phyloP scores from a whole-genome alignment of 2,888 invertebrate genomes.

The Amaurobius ferox region DNA sequence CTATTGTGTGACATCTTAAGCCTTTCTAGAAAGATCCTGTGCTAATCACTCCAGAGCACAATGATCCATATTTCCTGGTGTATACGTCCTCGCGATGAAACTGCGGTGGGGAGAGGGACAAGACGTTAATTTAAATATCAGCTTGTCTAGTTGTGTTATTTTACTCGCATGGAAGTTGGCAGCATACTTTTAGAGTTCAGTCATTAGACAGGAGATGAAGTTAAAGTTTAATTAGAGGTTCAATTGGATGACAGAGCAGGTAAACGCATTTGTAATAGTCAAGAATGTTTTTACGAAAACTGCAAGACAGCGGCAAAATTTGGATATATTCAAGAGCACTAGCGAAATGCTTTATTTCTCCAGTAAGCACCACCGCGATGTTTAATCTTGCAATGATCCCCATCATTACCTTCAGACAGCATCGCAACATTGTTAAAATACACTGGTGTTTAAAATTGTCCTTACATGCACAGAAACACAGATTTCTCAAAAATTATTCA shows the following conservation, averaged over 20 bases:
- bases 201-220: conserved; percentile 54
- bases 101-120: not conserved
- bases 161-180: not conserved
- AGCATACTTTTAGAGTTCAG: not conserved
- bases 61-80: conserved; percentile 68
- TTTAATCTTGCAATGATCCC: too few species aligned
- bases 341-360: too few species aligned
- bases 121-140: conserved; percentile 12
- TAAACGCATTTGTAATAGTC: not conserved
- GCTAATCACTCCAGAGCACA: conserved; percentile 60
- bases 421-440: too few species aligned
- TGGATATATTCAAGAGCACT: too few species aligned
- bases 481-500: too few species aligned
- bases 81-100: not conserved
- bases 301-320: too few species aligned
- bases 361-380: too few species aligned
- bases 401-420: too few species aligned
- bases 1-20: conserved; percentile 50
- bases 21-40: conserved; percentile 29
- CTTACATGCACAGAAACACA: too few species aligned
- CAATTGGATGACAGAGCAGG: conserved; percentile 15
- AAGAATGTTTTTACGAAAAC: too few species aligned
- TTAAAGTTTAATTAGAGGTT: conserved; percentile 64
- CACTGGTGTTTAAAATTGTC: too few species aligned
- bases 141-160: not conserved